A percentile compares a stretch with the other conserved stretches of the same genome.
Evolutionary conservation across 2,113 vertebrate genomes (phyloP).

Genomic region (Himantopus leucocephalus): DNA sequence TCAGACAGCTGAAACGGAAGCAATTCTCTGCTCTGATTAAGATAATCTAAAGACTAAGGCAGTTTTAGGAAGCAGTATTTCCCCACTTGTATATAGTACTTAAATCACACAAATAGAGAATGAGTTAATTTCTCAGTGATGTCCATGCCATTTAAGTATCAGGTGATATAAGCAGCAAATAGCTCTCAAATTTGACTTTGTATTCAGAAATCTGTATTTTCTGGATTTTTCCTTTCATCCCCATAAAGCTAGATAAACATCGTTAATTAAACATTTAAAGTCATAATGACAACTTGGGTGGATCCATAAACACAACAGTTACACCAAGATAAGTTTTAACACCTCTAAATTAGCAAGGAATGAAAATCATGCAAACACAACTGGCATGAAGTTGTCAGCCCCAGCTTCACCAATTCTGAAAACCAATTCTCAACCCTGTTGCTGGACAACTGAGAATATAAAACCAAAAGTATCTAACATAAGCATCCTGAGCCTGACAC

Average conservation of each 20-base stretch:
- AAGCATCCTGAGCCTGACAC: background rate
- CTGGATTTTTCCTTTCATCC: background rate
- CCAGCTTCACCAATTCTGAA: background rate
- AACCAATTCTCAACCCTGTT: background rate
- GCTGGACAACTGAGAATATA: background rate
- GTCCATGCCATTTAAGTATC: background rate
- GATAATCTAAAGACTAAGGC: background rate
- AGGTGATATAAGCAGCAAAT: background rate
- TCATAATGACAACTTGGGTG: background rate
- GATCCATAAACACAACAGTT: background rate
- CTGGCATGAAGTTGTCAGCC: background rate
- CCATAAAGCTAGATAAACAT: background rate
- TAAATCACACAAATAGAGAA: background rate
- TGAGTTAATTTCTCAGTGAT: background rate
- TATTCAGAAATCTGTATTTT: background rate
- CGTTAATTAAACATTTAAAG: background rate
- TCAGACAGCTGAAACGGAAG: background rate
- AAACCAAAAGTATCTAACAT: background rate
- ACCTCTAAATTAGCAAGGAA: background rate
- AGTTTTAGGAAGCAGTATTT: slow-evolving; percentile 11
- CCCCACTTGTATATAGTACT: background rate
- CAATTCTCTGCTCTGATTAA: background rate
- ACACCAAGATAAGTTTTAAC: background rate
- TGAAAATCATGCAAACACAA: background rate
- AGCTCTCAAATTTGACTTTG: background rate